These are phyloP conservation scores for Rhinogobio ventralis DNA, from an alignment of 2,797 vertebrate genomes.

Conservation along the genomic window DNA sequence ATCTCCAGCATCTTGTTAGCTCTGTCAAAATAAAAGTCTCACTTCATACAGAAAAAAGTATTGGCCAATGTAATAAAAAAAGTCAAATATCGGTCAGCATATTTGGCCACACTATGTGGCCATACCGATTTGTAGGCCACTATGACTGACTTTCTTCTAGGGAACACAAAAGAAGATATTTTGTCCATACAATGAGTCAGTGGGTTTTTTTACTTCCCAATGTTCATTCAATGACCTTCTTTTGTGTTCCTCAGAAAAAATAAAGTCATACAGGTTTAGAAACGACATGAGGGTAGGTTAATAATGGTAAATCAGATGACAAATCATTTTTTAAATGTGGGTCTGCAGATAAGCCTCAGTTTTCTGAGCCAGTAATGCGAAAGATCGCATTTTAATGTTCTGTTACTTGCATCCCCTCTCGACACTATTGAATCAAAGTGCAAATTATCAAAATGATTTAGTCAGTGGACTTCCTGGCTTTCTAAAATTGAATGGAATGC, in stretches of 20 bases:
- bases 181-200: not conserved
- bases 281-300: not conserved
- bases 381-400: slow-evolving; percentile 21
- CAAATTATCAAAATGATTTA: slow-evolving; percentile 54
- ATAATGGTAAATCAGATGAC: too few relatives aligned
- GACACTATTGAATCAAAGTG: slow-evolving; percentile 6
- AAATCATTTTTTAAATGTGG: not conserved
- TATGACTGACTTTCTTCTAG: not conserved
- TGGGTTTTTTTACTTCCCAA: not conserved
- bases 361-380: not conserved
- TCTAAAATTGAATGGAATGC: slow-evolving; percentile 35
- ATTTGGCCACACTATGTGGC: not conserved
- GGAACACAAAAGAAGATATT: not conserved
- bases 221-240: not conserved
- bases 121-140: not conserved
- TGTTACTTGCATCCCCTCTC: not conserved
- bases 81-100: not conserved
- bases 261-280: not conserved
- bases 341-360: not conserved
- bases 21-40: not conserved
- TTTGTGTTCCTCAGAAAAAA: not conserved
- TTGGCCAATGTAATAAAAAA: not conserved
- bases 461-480: slow-evolving; percentile 37
- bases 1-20: not conserved
- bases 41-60: not conserved